Base-by-base conservation (phyloP, 2,113 vertebrate species). In the Stegastes partitus region DNA sequence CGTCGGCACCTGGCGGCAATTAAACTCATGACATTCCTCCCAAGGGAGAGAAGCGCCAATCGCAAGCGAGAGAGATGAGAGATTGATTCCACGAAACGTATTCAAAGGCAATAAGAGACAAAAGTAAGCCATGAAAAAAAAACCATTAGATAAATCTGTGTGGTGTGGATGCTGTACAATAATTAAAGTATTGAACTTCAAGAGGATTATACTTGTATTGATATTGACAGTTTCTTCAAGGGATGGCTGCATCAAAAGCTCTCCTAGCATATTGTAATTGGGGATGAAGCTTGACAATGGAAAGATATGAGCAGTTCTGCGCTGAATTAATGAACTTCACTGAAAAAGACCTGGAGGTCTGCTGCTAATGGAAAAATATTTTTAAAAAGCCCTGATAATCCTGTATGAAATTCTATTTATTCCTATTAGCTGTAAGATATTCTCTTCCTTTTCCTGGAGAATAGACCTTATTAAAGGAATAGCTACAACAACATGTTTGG, bases 1-100 rank as follows among this genome's bases (percentile, higher is more conserved):
- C 57, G 77, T 85, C 62, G 68, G 91, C 88, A 91, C 86, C 88
- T 89, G 86, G 79, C 34, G 58, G 87, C 90, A 93, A 93, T 92
- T 92, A 91, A 85, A 84, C 87, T 65, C 61, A 19, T 89, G 89
- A 84, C 87, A 79, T 76, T 22, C 34, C 42, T 77, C 82, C 79
- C 72, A 2, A 61, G 82, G 77, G 67, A 72, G 23, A 28, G 78
- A 80, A 26, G 84, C 7, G 11, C 77, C 1, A 45, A 45, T 12
- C 11, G 74, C 44, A 21, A 53, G 81, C 6, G 55, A 64, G 54
- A 61, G 23, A 56, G 55, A 22, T 28, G 25, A 63, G 3, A 1
- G 10, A 83, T 53, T 66, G 62, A 59, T 69, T 69, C 37, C 21
- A 26, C n/a, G 53, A 85, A 87, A 64, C 34, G 8, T 45, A 50